A percentile compares a stretch with the other conserved stretches of the same genome.
These are phyloP conservation scores for Crypturellus undulatus DNA, from an alignment of 2,113 vertebrate species.

Conservation along the genomic window DNA sequence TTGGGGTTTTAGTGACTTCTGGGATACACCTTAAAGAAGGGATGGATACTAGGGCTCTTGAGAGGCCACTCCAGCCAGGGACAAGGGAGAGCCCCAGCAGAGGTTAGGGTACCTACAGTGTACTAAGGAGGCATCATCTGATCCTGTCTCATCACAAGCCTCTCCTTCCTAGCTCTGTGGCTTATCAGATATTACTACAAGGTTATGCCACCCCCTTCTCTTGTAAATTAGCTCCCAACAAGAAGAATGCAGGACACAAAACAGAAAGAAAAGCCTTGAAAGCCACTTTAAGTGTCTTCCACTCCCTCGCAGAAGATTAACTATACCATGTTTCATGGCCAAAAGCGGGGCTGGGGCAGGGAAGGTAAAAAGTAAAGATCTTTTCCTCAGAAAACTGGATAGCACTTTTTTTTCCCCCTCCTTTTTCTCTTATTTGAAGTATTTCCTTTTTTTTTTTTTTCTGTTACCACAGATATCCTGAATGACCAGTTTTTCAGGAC, in stretches of 20 bases:
- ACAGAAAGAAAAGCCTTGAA: not conserved
- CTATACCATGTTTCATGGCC: not conserved
- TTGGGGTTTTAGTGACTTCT: not conserved
- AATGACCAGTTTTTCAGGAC: too few relatives aligned
- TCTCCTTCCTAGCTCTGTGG: too few relatives aligned
- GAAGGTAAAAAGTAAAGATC: not conserved
- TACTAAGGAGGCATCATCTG: not conserved
- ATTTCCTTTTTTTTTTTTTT: not conserved
- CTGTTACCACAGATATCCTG: not conserved
- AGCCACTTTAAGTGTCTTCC: not conserved
- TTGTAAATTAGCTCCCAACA: not conserved
- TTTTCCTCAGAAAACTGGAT: not conserved
- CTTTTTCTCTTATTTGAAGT: not conserved
- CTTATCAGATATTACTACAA: not conserved
- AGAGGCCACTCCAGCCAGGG: not conserved
- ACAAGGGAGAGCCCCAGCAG: rapidly evolving
- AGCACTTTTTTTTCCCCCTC: not conserved
- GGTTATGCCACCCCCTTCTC: not conserved
- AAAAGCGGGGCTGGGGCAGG: not conserved
- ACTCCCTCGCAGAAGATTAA: not conserved
- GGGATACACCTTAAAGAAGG: not conserved
- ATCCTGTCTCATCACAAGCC: rapidly evolving
- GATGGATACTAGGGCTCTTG: rapidly evolving
- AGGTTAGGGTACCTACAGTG: rapidly evolving
- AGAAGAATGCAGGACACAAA: not conserved